Evolutionary conservation across 2,797 vertebrate genomes (phyloP), one percentile per base, ranked within the genome.

Genomic region (Halcyon chelicuti): DNA sequence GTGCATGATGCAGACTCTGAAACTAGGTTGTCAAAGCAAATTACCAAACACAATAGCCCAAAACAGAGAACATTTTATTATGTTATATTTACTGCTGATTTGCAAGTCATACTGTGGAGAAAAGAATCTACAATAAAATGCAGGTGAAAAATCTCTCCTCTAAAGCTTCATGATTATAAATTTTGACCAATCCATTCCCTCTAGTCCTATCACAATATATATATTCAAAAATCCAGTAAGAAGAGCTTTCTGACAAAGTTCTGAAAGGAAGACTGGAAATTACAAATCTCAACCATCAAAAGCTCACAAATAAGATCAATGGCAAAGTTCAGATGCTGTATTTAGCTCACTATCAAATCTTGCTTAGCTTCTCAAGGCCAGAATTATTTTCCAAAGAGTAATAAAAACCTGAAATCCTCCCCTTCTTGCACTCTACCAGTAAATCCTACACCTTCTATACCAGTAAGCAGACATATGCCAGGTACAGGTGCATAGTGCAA

Each of bases 1-100:
- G 61, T 51, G 29, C 44, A 86, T 79, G 57, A 52, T 94, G 92
- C 65, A 77, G 55, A 96, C 67, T 83, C 93, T 89, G 88, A 94
- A 94, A 90, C 4, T 13, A 25, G 33, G 47, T 1, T 49, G 9
- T 10, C 37, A 78, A 91, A 85, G 70, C 5, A 86, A 21, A 20
- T 88, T 70, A 46, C 39, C 15, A 67, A 76, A 72, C 7, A 2
- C 31, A 73, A 70, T 2, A 80, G 26, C 14, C 22, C 1, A 0
- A 70, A 82, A 1, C n/a, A 86, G 51, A 55, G 86, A 84, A 72
- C 9, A 79, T 7, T n/a, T 72, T 18, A 57, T 55, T 68, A 9
- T 33, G 83, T 74, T 49, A 39, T 19, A 6, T 75, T 88, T 68
- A 62, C 26, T 60, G 39, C 29, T 33, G 31, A 51, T 78, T 78